These are phyloP conservation scores for Aricia artaxerxes DNA, from an alignment of 2,888 invertebrate genomes.

Conservation along the genomic window DNA sequence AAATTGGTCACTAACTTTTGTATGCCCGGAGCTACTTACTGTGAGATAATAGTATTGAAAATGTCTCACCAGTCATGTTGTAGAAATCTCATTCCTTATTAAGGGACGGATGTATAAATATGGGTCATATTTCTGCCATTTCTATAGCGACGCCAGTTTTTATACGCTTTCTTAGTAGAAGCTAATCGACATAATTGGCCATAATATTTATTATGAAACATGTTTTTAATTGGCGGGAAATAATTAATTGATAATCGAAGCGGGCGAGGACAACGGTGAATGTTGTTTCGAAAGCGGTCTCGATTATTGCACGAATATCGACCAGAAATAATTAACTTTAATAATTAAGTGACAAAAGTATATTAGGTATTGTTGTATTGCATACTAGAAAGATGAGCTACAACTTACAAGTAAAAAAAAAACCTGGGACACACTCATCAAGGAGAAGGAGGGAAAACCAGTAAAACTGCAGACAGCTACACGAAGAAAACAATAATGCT, in stretches of 20 bases:
- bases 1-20: too few relatives aligned
- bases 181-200: background rate
- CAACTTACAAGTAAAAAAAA: too few relatives aligned
- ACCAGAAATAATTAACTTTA: background rate
- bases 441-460: too few relatives aligned
- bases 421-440: too few relatives aligned
- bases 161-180: background rate
- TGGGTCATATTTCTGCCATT: background rate
- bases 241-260: conserved; percentile 19
- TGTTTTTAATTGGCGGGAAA: conserved; percentile 6
- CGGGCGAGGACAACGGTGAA: conserved; percentile 15
- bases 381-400: too few relatives aligned
- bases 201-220: conserved; percentile 17
- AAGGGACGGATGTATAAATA: background rate
- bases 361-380: background rate
- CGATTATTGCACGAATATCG: conserved; percentile 5
- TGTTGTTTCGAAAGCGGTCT: conserved; percentile 25
- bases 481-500: too few relatives aligned
- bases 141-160: background rate
- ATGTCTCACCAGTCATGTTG: too few relatives aligned
- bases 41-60: too few relatives aligned
- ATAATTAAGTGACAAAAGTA: background rate
- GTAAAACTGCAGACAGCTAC: too few relatives aligned
- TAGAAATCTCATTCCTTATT: background rate
- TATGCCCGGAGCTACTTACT: too few relatives aligned